Evolutionary conservation across 2,797 vertebrate species (phyloP).

Genomic region (Morus bassanus): DNA sequence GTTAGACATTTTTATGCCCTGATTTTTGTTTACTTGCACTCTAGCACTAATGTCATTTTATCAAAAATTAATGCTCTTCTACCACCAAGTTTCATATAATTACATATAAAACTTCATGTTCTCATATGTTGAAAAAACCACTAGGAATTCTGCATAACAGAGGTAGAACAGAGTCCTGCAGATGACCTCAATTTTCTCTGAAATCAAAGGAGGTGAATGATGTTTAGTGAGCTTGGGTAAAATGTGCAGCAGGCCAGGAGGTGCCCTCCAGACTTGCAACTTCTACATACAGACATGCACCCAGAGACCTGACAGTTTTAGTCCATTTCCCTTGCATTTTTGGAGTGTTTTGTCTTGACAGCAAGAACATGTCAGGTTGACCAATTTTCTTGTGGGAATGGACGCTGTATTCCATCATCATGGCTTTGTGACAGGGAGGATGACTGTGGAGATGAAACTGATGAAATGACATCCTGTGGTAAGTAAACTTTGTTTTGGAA

Average conservation of each 20-base stretch:
- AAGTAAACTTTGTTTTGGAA: background rate
- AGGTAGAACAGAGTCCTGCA: background rate
- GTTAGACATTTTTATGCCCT: background rate
- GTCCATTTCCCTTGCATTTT: conserved; percentile 34
- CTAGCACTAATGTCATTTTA: background rate
- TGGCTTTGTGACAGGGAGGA: conserved; percentile 96
- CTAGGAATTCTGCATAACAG: background rate
- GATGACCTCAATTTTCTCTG: background rate
- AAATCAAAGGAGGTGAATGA: background rate
- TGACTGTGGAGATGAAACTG: conserved; percentile 92
- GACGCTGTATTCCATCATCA: conserved; percentile 88
- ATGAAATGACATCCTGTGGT: conserved; percentile 91
- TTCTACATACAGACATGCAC: background rate
- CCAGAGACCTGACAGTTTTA: background rate
- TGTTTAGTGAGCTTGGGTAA: background rate
- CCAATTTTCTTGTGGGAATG: conserved; percentile 91
- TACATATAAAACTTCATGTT: background rate
- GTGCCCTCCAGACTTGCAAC: background rate
- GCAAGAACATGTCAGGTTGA: conserved; percentile 89
- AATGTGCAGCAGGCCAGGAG: background rate
- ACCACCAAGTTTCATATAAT: background rate
- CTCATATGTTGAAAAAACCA: background rate
- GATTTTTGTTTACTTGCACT: background rate
- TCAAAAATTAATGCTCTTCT: background rate
- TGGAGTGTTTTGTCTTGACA: conserved; percentile 68